Evolutionary conservation across 2,888 invertebrate species (phyloP), one percentile per base, ranked within the genome.

Genomic region (Stratiomys singularior): DNA sequence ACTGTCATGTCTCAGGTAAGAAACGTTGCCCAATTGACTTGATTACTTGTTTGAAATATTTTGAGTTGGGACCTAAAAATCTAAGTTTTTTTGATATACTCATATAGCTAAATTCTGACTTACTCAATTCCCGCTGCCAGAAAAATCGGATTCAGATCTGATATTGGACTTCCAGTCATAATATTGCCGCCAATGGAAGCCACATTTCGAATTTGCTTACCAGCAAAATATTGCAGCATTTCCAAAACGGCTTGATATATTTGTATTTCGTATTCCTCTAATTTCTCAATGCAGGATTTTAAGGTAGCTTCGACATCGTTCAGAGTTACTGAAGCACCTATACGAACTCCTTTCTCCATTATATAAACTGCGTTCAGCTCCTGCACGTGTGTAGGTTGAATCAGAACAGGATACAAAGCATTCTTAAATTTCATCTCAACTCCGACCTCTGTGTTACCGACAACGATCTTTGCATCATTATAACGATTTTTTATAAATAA

Each of bases 161-260:
- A 97, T 85, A 98, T 98, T 0, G 98, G 98, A 87, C 97, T 98
- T 18, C 96, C 95, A 0, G 97, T 97, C 89, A 97, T 93, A 80
- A 98, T 94, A 86, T 98, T 98, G 27, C 98, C 98, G 37, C 94
- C 96, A 30, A 98, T 88, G 15, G 95, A 93, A 67, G 97, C 97
- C 15, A 96, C 96, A 87, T 97, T 98, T 80, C 98, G 90, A 71
- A 99, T 95, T 88, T 98, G 98, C 84, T 93, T 94, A 7, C 98
- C 97, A 71, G 97, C 98, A 89, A 98, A 98, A 93, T 94, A 96
- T 84, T 96, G 92, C 30, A 98, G 88, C 94, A 98, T 98, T 76
- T 94, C 92, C 9, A 92, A 89, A 28, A 96, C 90, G 37, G 93
- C 91, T 82, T 88, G 88, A 82, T 92, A 93, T 79, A 92, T 88